phyloP scores from a whole-genome alignment of 2,113 vertebrate species.

The Benitochromis conjunctus region DNA sequence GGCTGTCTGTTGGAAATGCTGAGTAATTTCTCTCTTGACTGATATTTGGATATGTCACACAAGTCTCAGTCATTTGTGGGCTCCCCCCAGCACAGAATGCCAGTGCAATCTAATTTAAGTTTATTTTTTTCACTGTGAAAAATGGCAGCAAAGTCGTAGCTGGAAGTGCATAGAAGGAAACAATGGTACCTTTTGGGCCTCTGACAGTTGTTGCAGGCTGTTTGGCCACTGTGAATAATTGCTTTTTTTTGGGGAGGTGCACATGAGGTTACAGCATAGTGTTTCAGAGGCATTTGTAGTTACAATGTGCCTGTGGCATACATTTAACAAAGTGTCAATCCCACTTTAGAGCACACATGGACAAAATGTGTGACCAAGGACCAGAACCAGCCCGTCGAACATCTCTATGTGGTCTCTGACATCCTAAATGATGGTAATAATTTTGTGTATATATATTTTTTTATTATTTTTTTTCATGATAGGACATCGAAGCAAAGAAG shows the following conservation, averaged over 20 bases:
- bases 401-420: background rate
- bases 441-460: background rate
- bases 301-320: background rate
- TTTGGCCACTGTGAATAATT: rapidly evolving
- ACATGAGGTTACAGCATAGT: background rate
- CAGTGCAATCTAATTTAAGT: background rate
- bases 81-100: background rate
- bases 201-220: background rate
- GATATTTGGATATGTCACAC: background rate
- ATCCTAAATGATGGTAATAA: background rate
- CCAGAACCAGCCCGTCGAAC: background rate
- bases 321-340: background rate
- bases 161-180: background rate
- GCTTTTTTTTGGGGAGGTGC: background rate
- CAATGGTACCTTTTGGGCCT: background rate
- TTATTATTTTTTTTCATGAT: background rate
- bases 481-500: slow-evolving; percentile 98
- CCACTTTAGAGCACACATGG: background rate
- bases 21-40: background rate
- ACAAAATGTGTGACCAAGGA: background rate
- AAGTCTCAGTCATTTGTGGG: background rate
- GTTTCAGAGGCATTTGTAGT: background rate
- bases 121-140: background rate
- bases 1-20: background rate
- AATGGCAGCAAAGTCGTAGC: background rate